A percentile compares a stretch with the other conserved stretches of the same genome.
Conservation (phyloP, 2,113 vertebrate genomes). For the Sturnus vulgaris region DNA sequence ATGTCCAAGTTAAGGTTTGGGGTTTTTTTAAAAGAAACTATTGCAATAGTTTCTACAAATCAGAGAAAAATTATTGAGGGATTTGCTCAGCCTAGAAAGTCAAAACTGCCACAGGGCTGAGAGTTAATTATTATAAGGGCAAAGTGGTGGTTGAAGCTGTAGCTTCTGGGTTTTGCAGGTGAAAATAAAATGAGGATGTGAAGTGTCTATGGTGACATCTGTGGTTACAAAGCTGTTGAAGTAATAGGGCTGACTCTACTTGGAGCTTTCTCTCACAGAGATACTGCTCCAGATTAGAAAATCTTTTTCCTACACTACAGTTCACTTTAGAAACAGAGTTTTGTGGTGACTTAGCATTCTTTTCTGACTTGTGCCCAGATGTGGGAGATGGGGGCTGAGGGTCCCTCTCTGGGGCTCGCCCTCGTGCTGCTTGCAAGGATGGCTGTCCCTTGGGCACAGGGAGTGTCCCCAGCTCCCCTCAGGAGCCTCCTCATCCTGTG, state of each 20-base stretch:
- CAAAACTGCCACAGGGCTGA: background rate
- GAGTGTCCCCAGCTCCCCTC: background rate
- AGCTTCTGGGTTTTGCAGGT: background rate
- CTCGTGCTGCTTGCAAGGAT: rapidly evolving
- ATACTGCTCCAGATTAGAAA: background rate
- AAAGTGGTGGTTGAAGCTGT: background rate
- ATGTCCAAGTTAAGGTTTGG: background rate
- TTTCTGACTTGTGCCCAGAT: background rate
- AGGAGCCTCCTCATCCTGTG: background rate
- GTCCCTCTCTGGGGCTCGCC: background rate
- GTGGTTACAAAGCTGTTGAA: background rate
- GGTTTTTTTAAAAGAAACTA: background rate
- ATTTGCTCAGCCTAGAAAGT: background rate
- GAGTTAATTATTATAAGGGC: background rate
- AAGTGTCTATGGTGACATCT: background rate
- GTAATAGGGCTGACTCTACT: background rate
- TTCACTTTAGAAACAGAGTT: background rate
- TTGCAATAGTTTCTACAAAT: background rate
- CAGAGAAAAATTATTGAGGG: background rate
- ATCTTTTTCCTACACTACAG: rapidly evolving
- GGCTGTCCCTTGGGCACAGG: background rate
- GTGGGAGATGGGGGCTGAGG: background rate
- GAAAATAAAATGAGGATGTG: background rate
- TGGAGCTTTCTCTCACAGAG: background rate
- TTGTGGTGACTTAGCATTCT: background rate